Conservation (phyloP, 2,797 vertebrate species). For the Hyperoplus lanceolatus region DNA sequence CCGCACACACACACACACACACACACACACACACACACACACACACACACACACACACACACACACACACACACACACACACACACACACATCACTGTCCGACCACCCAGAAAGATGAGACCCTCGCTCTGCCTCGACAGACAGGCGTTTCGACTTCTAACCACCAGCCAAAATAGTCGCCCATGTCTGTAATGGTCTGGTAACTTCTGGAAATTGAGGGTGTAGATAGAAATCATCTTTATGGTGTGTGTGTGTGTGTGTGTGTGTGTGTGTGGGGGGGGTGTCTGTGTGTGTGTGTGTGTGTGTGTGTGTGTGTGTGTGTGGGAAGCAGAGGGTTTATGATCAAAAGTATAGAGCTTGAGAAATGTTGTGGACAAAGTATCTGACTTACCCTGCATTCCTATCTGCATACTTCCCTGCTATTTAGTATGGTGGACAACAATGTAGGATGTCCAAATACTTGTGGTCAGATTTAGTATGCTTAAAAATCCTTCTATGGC, state of each 20-base stretch:
- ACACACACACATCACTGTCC: conserved; percentile 39
- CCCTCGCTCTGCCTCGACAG: conserved; percentile 55
- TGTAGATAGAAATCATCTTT: conserved; percentile 67
- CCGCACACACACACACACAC: conserved; percentile 44
- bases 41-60: too few species aligned
- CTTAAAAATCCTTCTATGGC: too few species aligned
- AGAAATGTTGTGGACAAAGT: conserved; percentile 67
- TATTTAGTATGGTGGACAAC: too few species aligned
- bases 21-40: neutral
- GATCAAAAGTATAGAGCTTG: conserved; percentile 60
- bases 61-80: too few species aligned
- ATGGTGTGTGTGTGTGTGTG: neutral
- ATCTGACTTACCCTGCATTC: conserved; percentile 56
- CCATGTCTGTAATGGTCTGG: conserved; percentile 67
- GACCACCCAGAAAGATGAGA: conserved; percentile 70
- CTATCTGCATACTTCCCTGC: neutral
- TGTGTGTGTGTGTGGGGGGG: conserved; percentile 3
- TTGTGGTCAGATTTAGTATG: too few species aligned
- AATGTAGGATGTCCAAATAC: too few species aligned
- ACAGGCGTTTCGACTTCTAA: conserved; percentile 41
- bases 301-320: conserved; percentile 10
- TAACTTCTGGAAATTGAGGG: conserved; percentile 73
- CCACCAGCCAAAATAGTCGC: conserved; percentile 43
- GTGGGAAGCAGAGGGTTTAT: conserved; percentile 64
- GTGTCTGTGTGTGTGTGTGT: conserved; percentile 9